Base-by-base conservation (phyloP, 1,140 invertebrate species). In the Dolichoris vasculosae region DNA sequence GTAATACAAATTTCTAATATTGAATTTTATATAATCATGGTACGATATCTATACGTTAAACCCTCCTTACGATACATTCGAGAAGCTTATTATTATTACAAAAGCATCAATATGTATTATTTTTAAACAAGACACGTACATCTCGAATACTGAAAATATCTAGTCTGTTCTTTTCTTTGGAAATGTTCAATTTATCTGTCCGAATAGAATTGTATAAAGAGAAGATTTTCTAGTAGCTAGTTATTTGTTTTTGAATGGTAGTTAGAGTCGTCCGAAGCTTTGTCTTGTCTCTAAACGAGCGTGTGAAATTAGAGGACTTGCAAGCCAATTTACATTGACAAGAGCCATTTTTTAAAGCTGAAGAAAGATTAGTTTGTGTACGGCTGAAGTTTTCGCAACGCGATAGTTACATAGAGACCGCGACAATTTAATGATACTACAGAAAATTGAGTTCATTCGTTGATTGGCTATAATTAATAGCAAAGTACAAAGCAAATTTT, bases 191-290 rank as follows among this genome's bases (percentile, higher is more conserved):
- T 51, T 51, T 13, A n/a, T 63, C 11, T 8, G 32, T 67, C 15
- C 23, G 30, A 59, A 23, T 63, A 43, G 11, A 48, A 15, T 64
- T 30, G 55, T 6, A 43, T 46, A 59, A 59, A 63, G n/a, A 80
- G 48, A 78, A 17, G 23, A 81, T 40, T 55, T 59, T 23, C 20
- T n/a, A 30, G 9, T 48, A 87, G 59, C 79, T 40, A 55, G 88
- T 88, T 89, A 90, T 90, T 90, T 90, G 88, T 89, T 88, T 89
- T 89, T 85, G 86, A 84, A 87, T 83, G 87, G 15, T 13, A 51
- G 48, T 51, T 51, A 17, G 6, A 86, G 87, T 87, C 77, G 87
- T 86, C 2, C 26, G 23, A n/a, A 78, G 76, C 40, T 69, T 78
- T 69, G 40, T 84, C 30, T 51, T 78, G 26, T 40, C 15, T 55